phyloP scores from a whole-genome alignment of 2,797 vertebrate species.

The Morus bassanus region DNA sequence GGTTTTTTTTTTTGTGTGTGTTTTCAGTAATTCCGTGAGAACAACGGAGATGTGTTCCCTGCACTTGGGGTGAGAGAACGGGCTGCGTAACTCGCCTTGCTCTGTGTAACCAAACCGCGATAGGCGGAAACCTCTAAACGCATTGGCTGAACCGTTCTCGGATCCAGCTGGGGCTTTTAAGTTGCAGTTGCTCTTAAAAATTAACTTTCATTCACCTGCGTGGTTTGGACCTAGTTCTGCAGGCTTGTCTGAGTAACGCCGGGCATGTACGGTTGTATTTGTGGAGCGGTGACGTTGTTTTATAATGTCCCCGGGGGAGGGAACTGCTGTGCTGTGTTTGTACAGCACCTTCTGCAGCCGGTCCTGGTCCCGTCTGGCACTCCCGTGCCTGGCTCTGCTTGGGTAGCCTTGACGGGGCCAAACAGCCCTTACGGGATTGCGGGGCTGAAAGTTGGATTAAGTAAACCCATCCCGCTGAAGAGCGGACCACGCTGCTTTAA shows the following conservation, averaged over 20 bases:
- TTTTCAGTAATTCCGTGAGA: background rate
- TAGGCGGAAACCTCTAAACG: background rate
- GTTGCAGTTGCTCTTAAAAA: background rate
- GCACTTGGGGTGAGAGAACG: background rate
- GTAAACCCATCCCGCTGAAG: background rate
- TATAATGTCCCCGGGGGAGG: background rate
- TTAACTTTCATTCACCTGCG: background rate
- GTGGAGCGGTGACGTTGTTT: background rate
- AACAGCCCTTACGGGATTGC: background rate
- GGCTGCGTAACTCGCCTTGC: background rate
- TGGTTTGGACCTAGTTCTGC: background rate
- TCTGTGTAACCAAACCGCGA: fast-evolving
- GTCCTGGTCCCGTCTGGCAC: background rate
- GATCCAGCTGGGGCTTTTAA: background rate
- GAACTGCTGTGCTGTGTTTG: background rate
- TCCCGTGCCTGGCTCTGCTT: background rate
- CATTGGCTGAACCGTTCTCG: background rate
- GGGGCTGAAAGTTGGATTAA: background rate
- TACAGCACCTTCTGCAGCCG: background rate
- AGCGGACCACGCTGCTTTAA: background rate
- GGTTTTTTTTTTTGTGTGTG: too few relatives aligned
- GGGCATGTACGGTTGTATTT: background rate
- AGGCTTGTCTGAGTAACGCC: background rate
- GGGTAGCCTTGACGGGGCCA: background rate
- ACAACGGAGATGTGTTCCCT: background rate